Evolutionary conservation across 1,140 invertebrate species (phyloP), one percentile per base, ranked within the genome.

Genomic region (Drosophila gunungcola): DNA sequence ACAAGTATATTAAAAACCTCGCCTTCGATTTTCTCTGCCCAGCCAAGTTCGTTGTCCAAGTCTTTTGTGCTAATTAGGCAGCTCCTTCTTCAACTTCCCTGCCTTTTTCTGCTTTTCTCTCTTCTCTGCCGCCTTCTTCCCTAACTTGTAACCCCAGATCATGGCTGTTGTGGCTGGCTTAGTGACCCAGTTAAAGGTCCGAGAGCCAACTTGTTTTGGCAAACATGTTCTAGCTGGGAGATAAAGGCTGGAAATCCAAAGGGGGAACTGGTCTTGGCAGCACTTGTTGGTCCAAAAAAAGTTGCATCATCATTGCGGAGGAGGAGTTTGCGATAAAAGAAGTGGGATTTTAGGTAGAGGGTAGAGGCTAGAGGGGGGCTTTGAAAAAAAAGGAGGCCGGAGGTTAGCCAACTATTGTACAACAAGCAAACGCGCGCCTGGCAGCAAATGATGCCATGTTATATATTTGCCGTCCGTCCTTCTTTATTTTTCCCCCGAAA

Each of bases 401-500:
- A 58, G 67, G 55, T 69, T 54, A 68, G 63, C 43, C 65, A 61
- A 78, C 68, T 73, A 83, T 88, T 88, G 83, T 88, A 88, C 83
- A 88, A 88, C 84, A 88, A 88, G 83, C 84, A 77, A 88, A 89
- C 84, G 83, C 83, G 83, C 83, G 83, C 84, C 83, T 88, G 72
- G 58, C 84, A 88, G 83, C 83, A 88, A 88, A 88, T 88, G 83
- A 88, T 88, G 83, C 84, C 84, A 88, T 88, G 83, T 88, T 88
- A 88, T 88, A 86, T 85, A 85, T 88, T 75, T 88, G 56, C 51
- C 43, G 43, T 73, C 72, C 56, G 69, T 73, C 79, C 34, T 38
- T 27, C 43, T 29, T 64, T 46, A 48, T 48, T 64, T 46, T 65
- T 48, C 42, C 43, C 38, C 54, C 16, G 16, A 21, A 62, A 77